A percentile compares a stretch with the other conserved stretches of the same genome.
Evolutionary conservation across 2,888 invertebrate species (phyloP).

Genomic region (Ectropis crepuscularia): DNA sequence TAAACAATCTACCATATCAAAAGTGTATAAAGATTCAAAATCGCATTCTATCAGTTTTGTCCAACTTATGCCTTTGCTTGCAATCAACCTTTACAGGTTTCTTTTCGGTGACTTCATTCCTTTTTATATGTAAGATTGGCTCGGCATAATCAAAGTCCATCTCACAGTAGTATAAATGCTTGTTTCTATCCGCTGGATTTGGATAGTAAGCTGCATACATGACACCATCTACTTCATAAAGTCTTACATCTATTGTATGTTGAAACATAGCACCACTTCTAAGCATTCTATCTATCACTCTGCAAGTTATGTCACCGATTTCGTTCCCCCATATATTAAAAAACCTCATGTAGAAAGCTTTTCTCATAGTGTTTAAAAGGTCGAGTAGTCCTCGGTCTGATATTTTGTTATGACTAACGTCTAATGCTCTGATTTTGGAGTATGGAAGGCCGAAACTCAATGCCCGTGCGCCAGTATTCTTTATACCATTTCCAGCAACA

Average conservation of each 20-base stretch:
- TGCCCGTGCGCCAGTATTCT: conserved; percentile 83
- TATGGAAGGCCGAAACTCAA: conserved; percentile 83
- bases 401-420: conserved; percentile 84
- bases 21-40: too few species aligned
- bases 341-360: conserved; percentile 70
- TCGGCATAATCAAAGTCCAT: conserved; percentile 72
- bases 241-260: conserved; percentile 67
- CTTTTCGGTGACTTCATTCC: conserved; percentile 57
- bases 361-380: conserved; percentile 84
- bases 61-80: conserved; percentile 64
- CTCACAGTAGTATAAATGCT: conserved; percentile 83
- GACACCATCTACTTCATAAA: conserved; percentile 67
- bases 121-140: conserved; percentile 70
- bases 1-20: too few species aligned
- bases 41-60: conserved; percentile 57
- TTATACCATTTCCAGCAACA: conserved; percentile 84
- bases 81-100: conserved; percentile 64
- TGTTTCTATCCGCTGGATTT: conserved; percentile 76
- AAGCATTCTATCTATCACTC: conserved; percentile 70
- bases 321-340: conserved; percentile 76
- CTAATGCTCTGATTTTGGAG: conserved; percentile 84
- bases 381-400: conserved; percentile 80
- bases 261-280: conserved; percentile 65
- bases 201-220: conserved; percentile 71
- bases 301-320: conserved; percentile 70